Conservation (phyloP, 2,797 vertebrate species). For the Heliangelus exortis region DNA sequence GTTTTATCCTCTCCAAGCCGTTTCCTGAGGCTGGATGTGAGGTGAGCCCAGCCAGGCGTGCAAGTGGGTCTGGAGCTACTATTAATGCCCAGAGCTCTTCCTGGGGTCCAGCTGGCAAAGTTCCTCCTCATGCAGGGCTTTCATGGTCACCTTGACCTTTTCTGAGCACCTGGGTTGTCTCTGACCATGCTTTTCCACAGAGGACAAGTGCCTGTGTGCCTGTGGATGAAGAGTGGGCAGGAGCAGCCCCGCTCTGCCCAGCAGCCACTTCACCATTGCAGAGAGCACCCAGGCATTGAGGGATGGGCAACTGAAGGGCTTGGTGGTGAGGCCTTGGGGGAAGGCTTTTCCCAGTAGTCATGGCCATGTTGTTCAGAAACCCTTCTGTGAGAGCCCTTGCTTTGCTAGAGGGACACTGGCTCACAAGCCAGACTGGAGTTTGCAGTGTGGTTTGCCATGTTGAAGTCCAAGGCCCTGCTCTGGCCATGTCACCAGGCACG, state of each 20-base stretch:
- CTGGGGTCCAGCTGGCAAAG: neutral
- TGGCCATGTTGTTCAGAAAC: neutral
- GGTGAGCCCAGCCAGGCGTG: neutral
- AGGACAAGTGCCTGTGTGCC: fast-evolving
- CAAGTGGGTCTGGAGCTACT: fast-evolving
- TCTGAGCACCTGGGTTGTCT: neutral
- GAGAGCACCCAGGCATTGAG: neutral
- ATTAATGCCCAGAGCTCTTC: fast-evolving
- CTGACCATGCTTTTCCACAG: neutral
- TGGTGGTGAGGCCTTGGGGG: neutral
- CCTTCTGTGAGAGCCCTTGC: fast-evolving
- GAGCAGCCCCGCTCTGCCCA: neutral
- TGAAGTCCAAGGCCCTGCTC: neutral
- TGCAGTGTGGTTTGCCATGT: fast-evolving
- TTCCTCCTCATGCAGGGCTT: neutral
- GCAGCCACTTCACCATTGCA: neutral
- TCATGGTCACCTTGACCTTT: neutral
- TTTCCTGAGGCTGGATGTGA: neutral
- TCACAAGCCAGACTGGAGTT: neutral
- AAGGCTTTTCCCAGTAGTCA: neutral
- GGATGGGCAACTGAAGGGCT: fast-evolving
- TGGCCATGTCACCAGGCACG: neutral
- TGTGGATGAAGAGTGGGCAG: neutral
- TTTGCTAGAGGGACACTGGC: neutral
- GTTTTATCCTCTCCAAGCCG: neutral